phyloP scores from a whole-genome alignment of 2,888 invertebrate genomes.

The Willowsia nigromaculata region DNA sequence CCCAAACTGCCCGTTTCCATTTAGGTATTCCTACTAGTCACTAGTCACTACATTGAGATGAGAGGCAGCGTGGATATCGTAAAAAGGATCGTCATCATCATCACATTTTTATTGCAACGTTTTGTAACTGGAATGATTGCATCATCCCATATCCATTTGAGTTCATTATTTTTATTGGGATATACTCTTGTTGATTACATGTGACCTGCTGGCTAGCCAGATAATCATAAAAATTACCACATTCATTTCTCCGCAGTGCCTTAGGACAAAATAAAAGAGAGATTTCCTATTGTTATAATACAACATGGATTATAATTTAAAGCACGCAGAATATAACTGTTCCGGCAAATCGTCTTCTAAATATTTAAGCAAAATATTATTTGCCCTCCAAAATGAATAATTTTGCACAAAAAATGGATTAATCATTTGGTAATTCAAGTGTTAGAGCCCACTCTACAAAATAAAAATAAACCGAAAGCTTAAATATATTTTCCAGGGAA shows the following conservation, averaged over 20 bases:
- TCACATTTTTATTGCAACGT: neutral
- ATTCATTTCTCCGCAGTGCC: neutral
- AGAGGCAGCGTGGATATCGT: neutral
- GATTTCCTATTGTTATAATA: neutral
- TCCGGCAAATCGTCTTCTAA: too few relatives aligned
- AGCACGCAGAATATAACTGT: too few relatives aligned
- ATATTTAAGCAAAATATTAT: too few relatives aligned
- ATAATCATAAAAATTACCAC: neutral
- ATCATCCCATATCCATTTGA: neutral
- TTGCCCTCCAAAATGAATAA: too few relatives aligned
- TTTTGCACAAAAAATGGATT: too few relatives aligned
- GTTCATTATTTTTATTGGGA: neutral
- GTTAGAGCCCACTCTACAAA: too few relatives aligned
- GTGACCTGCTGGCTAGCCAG: neutral
- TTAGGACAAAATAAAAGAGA: neutral
- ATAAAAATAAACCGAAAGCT: too few relatives aligned
- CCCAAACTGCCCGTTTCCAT: neutral
- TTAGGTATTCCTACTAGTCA: too few relatives aligned
- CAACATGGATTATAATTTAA: too few relatives aligned
- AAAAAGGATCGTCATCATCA: neutral
- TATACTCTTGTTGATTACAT: neutral
- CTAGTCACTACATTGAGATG: too few relatives aligned
- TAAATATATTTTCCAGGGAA: neutral
- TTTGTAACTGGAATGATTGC: conserved; percentile 1
- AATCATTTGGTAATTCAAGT: too few relatives aligned